Evolutionary conservation across 2,797 vertebrate genomes (phyloP).

Genomic region (Chaetodon trifasciatus): DNA sequence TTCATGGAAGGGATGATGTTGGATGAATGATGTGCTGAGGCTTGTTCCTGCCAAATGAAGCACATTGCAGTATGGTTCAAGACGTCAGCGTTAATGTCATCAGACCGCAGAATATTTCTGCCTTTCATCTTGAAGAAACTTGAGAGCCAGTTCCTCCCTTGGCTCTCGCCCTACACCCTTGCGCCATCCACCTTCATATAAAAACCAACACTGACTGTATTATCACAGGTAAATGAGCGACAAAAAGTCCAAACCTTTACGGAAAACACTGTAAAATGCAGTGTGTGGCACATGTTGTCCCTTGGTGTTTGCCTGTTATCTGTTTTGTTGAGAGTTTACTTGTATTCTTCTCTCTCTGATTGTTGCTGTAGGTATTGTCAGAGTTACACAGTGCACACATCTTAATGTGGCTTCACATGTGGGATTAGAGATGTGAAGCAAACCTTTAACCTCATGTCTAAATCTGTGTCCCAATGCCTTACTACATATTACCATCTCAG

Average conservation of each 20-base stretch:
- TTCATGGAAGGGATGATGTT: background rate
- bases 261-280: too few relatives aligned
- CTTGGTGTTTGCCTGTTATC: too few relatives aligned
- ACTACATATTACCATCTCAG: background rate
- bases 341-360: too few relatives aligned
- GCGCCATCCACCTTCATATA: background rate
- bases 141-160: background rate
- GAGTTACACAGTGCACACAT: too few relatives aligned
- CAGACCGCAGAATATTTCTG: background rate
- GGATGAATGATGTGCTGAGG: background rate
- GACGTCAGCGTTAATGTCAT: background rate
- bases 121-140: background rate
- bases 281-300: too few relatives aligned
- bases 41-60: conserved; percentile 13
- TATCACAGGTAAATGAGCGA: too few relatives aligned
- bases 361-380: too few relatives aligned
- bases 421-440: background rate
- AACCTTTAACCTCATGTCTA: background rate
- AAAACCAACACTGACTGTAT: background rate
- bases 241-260: too few relatives aligned
- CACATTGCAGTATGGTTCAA: background rate
- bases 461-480: background rate
- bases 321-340: too few relatives aligned
- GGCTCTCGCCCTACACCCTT: background rate
- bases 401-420: background rate